These are phyloP conservation scores for Pristionchus exspectatus DNA, from an alignment of 2,888 invertebrate genomes.

Conservation along the genomic window DNA sequence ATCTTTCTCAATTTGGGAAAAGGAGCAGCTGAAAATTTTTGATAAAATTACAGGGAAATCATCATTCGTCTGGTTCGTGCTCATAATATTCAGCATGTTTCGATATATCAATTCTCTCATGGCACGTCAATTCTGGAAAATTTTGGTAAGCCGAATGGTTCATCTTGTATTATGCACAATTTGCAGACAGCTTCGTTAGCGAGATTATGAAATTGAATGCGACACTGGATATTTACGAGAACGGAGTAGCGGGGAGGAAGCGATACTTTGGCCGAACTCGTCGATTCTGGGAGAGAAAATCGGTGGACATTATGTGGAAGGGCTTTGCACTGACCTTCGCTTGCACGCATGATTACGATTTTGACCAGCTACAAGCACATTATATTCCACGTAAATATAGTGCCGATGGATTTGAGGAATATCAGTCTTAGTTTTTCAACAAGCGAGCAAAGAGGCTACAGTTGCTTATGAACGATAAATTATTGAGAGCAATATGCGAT, in stretches of 20 bases:
- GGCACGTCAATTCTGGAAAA: background rate
- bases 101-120: background rate
- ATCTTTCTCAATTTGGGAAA: too few species aligned
- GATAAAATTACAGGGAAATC: too few species aligned
- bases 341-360: background rate
- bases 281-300: background rate
- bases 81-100: background rate
- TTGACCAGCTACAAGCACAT: background rate
- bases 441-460: background rate
- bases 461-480: background rate
- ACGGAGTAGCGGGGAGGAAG: background rate
- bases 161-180: too few species aligned
- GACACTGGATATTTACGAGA: background rate
- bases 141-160: background rate
- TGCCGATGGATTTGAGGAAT: background rate
- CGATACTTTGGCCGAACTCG: background rate
- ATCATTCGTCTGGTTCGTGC: too few species aligned
- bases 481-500: too few species aligned
- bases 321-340: background rate
- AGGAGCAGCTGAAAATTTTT: too few species aligned
- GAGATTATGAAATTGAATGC: background rate
- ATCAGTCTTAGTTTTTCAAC: background rate
- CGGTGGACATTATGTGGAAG: background rate
- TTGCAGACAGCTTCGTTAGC: background rate
- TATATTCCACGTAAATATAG: background rate